These are phyloP conservation scores for Etheostoma spectabile DNA, from an alignment of 2,113 vertebrate genomes.

Conservation along the genomic window DNA sequence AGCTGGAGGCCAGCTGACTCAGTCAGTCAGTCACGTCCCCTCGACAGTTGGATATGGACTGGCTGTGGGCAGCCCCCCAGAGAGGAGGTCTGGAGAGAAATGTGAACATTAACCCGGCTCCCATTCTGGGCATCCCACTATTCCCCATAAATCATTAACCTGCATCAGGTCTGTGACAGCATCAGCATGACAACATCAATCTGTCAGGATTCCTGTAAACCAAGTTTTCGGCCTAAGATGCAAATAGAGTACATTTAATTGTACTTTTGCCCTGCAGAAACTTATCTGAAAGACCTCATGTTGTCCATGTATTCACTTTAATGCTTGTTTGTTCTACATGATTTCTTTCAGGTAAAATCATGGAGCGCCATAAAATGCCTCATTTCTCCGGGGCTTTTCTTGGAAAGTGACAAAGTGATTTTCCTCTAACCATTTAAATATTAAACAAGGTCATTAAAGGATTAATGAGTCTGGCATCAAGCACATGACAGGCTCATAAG, in stretches of 20 bases:
- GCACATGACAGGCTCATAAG: neutral
- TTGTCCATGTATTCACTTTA: neutral
- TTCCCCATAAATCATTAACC: conserved; percentile 84
- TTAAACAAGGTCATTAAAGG: neutral
- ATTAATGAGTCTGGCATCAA: neutral
- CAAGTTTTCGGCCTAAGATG: conserved; percentile 50
- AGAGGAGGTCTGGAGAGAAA: conserved; percentile 63
- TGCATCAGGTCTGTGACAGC: conserved; percentile 65
- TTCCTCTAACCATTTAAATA: neutral
- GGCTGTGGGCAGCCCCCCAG: conserved; percentile 62
- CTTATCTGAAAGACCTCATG: neutral
- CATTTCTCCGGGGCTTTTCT: conserved; percentile 28
- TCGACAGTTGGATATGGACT: conserved; percentile 32
- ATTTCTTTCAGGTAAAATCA: neutral
- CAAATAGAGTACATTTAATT: conserved; percentile 39
- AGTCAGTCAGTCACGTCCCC: conserved; percentile 50
- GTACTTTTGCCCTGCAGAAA: neutral
- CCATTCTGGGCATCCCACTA: conserved; percentile 76
- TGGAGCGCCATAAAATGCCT: conserved; percentile 1
- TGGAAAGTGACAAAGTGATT: neutral
- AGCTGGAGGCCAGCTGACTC: conserved; percentile 75
- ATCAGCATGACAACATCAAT: conserved; percentile 78
- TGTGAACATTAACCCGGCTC: conserved; percentile 85
- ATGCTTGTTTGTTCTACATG: neutral
- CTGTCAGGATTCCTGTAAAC: conserved; percentile 74